Base-by-base conservation (phyloP, 2,113 vertebrate species). In the Gymnogyps californianus region DNA sequence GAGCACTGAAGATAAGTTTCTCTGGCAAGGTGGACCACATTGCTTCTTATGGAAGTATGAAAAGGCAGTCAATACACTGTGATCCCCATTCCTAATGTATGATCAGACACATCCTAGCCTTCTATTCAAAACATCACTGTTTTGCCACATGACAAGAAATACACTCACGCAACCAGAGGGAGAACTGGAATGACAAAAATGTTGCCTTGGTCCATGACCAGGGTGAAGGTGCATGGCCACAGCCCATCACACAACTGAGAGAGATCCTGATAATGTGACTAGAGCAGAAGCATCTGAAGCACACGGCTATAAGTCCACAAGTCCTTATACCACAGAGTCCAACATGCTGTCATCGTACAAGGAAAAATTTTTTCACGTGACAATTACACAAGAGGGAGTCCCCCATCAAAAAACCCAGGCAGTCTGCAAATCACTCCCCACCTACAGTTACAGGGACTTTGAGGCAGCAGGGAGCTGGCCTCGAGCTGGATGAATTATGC, bases 241-340 rank as follows among this genome's bases (percentile, higher is more conserved):
- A 94, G 29, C 15, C 11, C 13, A 16, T 10, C 16, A 34, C 0
- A 0, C 29, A 72, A 3, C 29, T 15, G 55, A 67, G 36, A 74
- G 14, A 77, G 28, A 52, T 49, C 36, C 34, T 61, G 25, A 25
- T 25, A 62, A 66, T 0, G 0, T 0, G 1, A 28, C 85, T 44
- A 65, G 20, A 83, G 31, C 10, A 57, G 75, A 96, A 83, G 16
- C 19, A 88, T 51, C 28, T 21, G 67, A 86, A 69, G 44, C 24
- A 80, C 36, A 20, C 0, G 1, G 7, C 52, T 58, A 0, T 36
- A 82, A 71, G 20, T 21, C 31, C 61, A 42, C 2, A 2, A 64
- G 61, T 17, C 28, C 40, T 67, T 75, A 34, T 7, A 32, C 29
- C 47, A 82, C 29, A 46, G 34, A 52, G 36, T 57, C 58, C 34